Conservation (phyloP, 2,888 invertebrate genomes). For the Pinctada fucata region DNA sequence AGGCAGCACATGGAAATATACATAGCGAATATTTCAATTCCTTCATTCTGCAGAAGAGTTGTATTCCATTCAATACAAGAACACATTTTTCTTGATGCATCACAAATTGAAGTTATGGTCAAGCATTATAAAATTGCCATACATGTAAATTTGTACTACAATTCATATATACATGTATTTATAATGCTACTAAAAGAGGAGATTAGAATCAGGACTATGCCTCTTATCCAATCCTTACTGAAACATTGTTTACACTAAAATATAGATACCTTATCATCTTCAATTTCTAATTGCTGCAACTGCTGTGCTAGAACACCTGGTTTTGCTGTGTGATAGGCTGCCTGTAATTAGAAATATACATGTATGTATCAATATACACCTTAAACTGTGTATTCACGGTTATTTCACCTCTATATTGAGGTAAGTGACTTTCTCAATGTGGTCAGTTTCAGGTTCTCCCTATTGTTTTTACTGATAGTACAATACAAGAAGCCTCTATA, state of each 20-base stretch:
- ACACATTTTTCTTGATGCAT: background rate
- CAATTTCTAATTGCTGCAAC: constrained; percentile 68
- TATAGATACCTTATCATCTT: constrained; percentile 70
- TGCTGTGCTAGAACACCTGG: constrained; percentile 72
- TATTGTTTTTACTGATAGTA: background rate
- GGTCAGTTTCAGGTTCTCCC: no score
- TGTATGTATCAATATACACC: background rate
- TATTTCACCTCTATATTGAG: background rate
- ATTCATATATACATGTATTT: constrained; percentile 9
- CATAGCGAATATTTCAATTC: no score
- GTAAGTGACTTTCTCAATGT: no score
- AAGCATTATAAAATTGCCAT: background rate
- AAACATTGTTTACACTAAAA: no score
- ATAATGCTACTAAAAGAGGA: background rate
- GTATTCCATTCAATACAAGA: no score
- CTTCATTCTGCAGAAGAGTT: no score
- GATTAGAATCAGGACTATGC: no score
- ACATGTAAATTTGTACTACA: background rate
- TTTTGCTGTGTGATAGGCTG: constrained; percentile 75
- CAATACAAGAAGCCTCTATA: background rate
- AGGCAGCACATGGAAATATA: no score
- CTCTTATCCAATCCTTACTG: no score
- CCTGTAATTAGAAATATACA: constrained; percentile 57
- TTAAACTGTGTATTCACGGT: background rate
- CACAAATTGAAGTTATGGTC: background rate